Evolutionary conservation across 2,797 vertebrate species (phyloP), one percentile per base, ranked within the genome.

Genomic region (Coranthus polyacanthus): DNA sequence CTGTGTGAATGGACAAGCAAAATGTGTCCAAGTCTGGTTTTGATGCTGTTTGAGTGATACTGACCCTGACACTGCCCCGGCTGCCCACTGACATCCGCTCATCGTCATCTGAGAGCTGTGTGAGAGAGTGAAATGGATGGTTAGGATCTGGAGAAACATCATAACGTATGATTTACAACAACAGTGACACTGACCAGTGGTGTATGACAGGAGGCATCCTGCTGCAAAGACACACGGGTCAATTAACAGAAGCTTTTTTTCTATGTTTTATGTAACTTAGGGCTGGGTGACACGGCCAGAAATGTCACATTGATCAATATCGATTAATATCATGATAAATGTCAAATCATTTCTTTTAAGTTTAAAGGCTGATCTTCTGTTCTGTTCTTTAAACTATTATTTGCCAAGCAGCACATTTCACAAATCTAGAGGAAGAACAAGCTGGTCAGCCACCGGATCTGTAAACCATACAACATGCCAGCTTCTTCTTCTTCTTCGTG

Each of bases 51-150:
- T 56, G 59, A 50, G 13, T 8, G 70, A 84, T 95, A 98, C 97
- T 95, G 90, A 98, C 98, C 97, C 94, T 91, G 75, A 94, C 85
- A 73, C 95, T 98, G 90, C 95, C 93, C 12, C 94, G 94, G 89
- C 96, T 97, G 69, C 95, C 95, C 90, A 96, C 95, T 18, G 97
- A 98, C 93, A 95, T 88, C 82, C 87, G 93, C 74, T 99, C 98
- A 57, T 99, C 98, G 42, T 98, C 96, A 47, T 98, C 97, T 2
- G 96, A 97, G 54, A 94, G 93, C 98, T 99, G 91, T 10, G 73
- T 18, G 83, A 87, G 52, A 82, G 72, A 50, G 68, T 29, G 64
- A 54, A 53, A 78, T 5, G 60, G 20, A 67, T 12, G 47, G 52
- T 86, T 78, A 80, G 66, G 12, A 39, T n/a, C 20, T 24, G 7